Evolutionary conservation across 2,113 vertebrate species (phyloP).

Genomic region (Aspidoscelis tigris): DNA sequence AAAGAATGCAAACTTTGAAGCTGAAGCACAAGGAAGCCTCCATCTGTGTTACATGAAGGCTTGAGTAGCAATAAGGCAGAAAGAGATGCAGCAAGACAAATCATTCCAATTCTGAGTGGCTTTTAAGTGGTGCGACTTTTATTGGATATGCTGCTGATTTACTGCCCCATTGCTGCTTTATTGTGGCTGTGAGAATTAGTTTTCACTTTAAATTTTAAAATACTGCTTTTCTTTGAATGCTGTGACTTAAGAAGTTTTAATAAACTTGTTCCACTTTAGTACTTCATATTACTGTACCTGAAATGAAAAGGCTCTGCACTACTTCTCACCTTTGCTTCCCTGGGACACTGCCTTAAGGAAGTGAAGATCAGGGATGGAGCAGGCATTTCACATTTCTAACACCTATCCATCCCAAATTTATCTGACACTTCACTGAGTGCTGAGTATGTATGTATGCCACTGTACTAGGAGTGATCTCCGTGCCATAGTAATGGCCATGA

Average conservation of each 20-base stretch:
- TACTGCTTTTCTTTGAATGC: neutral
- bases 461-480: no score
- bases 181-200: neutral
- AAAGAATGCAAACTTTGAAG: neutral
- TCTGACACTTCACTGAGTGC: no score
- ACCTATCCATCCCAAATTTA: no score
- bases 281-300: neutral
- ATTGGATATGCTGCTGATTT: neutral
- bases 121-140: neutral
- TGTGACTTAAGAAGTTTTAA: neutral
- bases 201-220: neutral
- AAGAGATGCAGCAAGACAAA: neutral
- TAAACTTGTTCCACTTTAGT: neutral
- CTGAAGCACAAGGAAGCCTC: neutral
- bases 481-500: no score
- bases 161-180: neutral
- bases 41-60: neutral
- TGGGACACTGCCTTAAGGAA: no score
- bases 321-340: no score
- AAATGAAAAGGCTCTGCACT: no score
- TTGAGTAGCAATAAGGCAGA: neutral
- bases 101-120: neutral
- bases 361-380: no score
- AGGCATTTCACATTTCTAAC: no score
- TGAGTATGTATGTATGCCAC: no score